phyloP scores from a whole-genome alignment of 2,888 invertebrate genomes.

The Folsomia manolachei region DNA sequence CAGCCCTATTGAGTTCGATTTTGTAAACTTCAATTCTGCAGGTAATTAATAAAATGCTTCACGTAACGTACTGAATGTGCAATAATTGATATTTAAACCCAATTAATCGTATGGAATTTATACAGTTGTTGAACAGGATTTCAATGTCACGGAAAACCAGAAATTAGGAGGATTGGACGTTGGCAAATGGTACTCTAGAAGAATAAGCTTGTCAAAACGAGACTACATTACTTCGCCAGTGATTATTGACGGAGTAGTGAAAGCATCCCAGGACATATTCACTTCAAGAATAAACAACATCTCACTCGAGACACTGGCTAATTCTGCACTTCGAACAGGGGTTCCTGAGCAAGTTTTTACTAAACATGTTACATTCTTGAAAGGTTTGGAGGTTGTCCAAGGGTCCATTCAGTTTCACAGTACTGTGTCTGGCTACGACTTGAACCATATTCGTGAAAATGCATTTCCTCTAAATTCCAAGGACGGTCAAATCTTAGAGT shows the following conservation, averaged over 20 bases:
- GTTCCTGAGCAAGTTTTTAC: constrained; percentile 28
- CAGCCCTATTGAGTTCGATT: constrained; percentile 11
- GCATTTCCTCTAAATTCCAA: constrained; percentile 31
- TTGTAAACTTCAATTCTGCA: background rate
- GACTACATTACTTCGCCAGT: background rate
- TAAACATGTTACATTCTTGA: constrained; percentile 15
- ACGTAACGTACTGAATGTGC: too few species aligned
- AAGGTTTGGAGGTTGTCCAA: constrained; percentile 10
- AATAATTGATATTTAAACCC: background rate
- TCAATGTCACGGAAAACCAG: constrained; percentile 1
- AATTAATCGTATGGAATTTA: background rate
- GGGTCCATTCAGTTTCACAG: constrained; percentile 21
- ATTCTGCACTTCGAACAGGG: constrained; percentile 27
- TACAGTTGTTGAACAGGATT: background rate
- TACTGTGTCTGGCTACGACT: constrained; percentile 21
- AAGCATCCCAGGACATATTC: constrained; percentile 1
- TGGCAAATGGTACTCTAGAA: background rate
- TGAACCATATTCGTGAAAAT: constrained; percentile 29
- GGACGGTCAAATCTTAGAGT: constrained; percentile 18
- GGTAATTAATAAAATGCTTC: background rate
- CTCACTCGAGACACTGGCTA: background rate
- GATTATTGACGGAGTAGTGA: background rate
- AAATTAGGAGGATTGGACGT: background rate
- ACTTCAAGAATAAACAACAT: constrained; percentile 5
- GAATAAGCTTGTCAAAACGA: background rate